Conservation (phyloP, 2,888 invertebrate genomes). For the Cheilosia grossa region DNA sequence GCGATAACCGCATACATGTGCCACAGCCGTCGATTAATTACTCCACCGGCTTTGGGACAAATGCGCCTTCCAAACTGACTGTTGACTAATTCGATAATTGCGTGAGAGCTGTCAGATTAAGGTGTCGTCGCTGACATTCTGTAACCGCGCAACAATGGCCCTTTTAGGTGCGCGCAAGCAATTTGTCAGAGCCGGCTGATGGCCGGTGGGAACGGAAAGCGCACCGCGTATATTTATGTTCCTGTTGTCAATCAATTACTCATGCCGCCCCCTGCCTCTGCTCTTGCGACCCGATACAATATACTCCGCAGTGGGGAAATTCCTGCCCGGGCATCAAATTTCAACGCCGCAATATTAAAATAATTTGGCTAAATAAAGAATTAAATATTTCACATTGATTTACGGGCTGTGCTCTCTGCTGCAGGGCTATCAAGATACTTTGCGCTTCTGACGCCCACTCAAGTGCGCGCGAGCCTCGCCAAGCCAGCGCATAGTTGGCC, state of each 20-base stretch:
- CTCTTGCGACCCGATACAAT: background rate
- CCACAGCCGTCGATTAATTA: constrained; percentile 65
- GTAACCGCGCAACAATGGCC: constrained; percentile 69
- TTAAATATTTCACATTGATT: constrained; percentile 75
- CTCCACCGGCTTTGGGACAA: constrained; percentile 46
- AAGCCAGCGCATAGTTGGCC: constrained; percentile 49
- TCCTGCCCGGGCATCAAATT: constrained; percentile 69
- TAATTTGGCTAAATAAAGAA: constrained; percentile 75
- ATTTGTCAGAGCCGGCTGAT: constrained; percentile 57
- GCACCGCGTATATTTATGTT: constrained; percentile 57
- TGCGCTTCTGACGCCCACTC: constrained; percentile 75
- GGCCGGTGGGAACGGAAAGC: constrained; percentile 59
- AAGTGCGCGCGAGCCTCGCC: constrained; percentile 52
- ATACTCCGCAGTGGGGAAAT: constrained; percentile 34
- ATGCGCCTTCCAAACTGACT: constrained; percentile 74
- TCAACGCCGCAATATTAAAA: constrained; percentile 75
- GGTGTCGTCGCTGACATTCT: constrained; percentile 66
- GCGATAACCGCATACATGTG: constrained; percentile 42
- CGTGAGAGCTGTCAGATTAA: constrained; percentile 75
- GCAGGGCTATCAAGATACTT: constrained; percentile 74
- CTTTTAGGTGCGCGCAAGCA: constrained; percentile 60
- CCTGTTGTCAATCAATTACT: constrained; percentile 73
- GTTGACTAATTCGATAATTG: constrained; percentile 76
- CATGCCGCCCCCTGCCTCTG: constrained; percentile 17
- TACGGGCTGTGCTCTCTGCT: constrained; percentile 57